Evolutionary conservation across 2,888 invertebrate genomes (phyloP), one percentile per base, ranked within the genome.

Genomic region (Dasypogon diadema): DNA sequence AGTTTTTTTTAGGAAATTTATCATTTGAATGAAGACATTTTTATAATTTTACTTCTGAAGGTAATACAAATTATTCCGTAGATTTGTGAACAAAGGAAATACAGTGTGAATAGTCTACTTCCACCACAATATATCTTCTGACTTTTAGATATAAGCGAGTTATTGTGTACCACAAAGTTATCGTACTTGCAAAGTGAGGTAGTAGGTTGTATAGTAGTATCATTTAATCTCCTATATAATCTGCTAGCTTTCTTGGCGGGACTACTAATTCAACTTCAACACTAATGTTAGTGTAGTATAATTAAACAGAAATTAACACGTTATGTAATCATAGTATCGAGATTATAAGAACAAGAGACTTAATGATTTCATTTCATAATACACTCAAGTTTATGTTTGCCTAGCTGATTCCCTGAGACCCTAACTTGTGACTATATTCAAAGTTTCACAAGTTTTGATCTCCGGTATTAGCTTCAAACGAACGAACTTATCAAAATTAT

Each of bases 401-500:
- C 82, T 84, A 84, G 65, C 65, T 65, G 86, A 85, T 86, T 86
- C 86, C 86, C 86, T 86, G 86, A 86, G 86, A 86, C 86, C 86
- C 86, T 86, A 86, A 86, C 86, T 86, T 86, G 86, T 86, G 86
- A 86, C 86, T 86, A 85, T 83, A 81, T 82, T 83, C 83, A 83
- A 84, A 86, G 86, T 85, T 86, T 86, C 86, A 86, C 86, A 86
- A 86, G 86, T 86, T 86, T 86, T 86, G 86, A 86, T 86, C 86
- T 86, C 86, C 85, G 86, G 86, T 86, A 86, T 86, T 86, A 85
- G 86, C 86, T 84, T 82, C 85, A 86, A 85, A 84, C 85, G 22
- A 24, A 22, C 48, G 22, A 65, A 24, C 65, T 58, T 24, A 4
- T 18, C 12, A 42, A 42, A 42, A n/a, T n/a, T n/a, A n/a, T n/a